Evolutionary conservation across 92 coral and sea anemone species (phyloP).

Genomic region (Scolanthus callimorphus): DNA sequence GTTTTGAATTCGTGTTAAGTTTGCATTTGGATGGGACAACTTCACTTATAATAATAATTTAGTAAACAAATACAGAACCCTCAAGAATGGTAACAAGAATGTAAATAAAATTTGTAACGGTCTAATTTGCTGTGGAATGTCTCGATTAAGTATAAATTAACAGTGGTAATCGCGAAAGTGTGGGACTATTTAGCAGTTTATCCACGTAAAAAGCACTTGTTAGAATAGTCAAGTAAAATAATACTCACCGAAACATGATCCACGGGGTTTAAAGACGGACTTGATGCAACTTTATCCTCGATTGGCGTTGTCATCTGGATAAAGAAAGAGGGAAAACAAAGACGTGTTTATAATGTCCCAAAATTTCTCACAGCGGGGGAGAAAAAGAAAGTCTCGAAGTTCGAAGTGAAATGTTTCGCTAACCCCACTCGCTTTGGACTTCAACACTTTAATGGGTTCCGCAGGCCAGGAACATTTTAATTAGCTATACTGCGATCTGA

Average conservation of each 20-base stretch:
- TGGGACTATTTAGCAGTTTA: neutral
- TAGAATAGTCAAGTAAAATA: neutral
- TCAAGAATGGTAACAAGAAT: too few relatives aligned
- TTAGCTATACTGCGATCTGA: conserved; percentile 38
- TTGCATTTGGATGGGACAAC: too few relatives aligned
- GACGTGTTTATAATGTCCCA: neutral
- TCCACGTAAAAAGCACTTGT: conserved; percentile 7
- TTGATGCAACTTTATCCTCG: conserved; percentile 78
- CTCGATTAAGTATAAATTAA: neutral
- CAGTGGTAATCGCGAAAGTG: neutral
- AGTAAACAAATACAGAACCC: too few relatives aligned
- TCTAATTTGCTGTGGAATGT: too few relatives aligned
- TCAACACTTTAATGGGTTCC: conserved; percentile 42
- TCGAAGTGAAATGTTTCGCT: neutral
- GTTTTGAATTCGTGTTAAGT: too few relatives aligned
- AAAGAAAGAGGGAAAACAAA: conserved; percentile 1
- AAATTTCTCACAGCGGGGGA: neutral
- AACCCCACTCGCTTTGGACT: conserved; percentile 46
- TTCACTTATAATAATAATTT: too few relatives aligned
- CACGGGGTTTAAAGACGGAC: conserved; percentile 68
- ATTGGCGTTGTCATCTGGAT: conserved; percentile 85
- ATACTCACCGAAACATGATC: conserved; percentile 83
- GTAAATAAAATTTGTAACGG: too few relatives aligned
- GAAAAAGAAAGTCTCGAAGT: neutral
- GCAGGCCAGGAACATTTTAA: conserved; percentile 61